These are phyloP conservation scores for Neoaliturus tenellus DNA, from an alignment of 2,888 invertebrate species.

Conservation along the genomic window DNA sequence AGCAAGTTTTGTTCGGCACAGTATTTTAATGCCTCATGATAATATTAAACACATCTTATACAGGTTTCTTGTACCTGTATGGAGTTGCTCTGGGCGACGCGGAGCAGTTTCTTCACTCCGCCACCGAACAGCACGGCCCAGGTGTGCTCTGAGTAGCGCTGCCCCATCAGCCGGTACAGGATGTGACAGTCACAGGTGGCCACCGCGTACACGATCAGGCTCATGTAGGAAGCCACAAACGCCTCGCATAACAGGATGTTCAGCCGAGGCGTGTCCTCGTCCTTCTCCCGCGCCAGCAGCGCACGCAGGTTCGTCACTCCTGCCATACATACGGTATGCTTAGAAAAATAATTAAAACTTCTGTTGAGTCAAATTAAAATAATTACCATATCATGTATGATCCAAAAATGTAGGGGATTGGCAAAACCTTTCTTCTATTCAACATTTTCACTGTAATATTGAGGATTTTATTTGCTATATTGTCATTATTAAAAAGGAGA, in stretches of 20 bases:
- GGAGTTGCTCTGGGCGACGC: constrained; percentile 78
- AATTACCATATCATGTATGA: too few relatives aligned
- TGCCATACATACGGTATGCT: constrained; percentile 63
- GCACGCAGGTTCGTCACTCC: constrained; percentile 96
- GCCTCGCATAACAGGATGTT: constrained; percentile 95
- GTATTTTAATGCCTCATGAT: too few relatives aligned
- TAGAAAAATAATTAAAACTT: too few relatives aligned
- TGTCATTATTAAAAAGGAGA: too few relatives aligned
- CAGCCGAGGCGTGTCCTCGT: constrained; percentile 94
- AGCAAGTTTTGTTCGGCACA: too few relatives aligned
- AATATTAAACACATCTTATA: too few relatives aligned
- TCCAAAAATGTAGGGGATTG: too few relatives aligned
- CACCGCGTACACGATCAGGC: constrained; percentile 94
- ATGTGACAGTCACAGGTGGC: constrained; percentile 96
- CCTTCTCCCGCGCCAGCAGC: constrained; percentile 93
- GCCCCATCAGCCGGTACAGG: constrained; percentile 90
- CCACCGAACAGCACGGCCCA: constrained; percentile 94
- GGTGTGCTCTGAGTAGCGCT: constrained; percentile 84
- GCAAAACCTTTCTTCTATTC: too few relatives aligned
- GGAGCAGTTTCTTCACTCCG: constrained; percentile 89
- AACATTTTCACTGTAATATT: too few relatives aligned
- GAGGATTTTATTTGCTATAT: too few relatives aligned
- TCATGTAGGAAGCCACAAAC: constrained; percentile 94
- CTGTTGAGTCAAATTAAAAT: too few relatives aligned
- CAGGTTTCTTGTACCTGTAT: constrained; percentile 37